These are phyloP conservation scores for Antheraea mylitta DNA, from an alignment of 1,140 invertebrate species.

Conservation along the genomic window DNA sequence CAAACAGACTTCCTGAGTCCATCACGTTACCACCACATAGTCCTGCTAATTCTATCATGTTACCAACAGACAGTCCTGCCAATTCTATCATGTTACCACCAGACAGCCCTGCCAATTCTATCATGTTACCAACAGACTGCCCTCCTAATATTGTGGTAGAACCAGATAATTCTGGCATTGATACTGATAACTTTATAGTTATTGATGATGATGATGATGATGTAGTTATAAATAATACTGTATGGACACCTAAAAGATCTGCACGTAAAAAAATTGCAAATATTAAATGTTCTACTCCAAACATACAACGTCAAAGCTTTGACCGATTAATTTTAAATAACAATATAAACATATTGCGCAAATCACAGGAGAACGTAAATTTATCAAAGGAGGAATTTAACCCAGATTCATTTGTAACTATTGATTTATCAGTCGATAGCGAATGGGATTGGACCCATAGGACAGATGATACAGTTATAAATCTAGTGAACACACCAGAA, in stretches of 20 bases:
- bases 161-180: no score
- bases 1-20: no score
- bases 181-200: slow-evolving; percentile 15
- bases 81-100: background rate
- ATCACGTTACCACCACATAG: background rate
- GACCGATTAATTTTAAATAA: slow-evolving; percentile 18
- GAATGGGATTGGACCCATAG: slow-evolving; percentile 24
- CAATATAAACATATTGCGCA: slow-evolving; percentile 26
- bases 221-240: slow-evolving; percentile 19
- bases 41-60: no score
- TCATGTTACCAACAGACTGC: background rate
- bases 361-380: slow-evolving; percentile 38
- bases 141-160: background rate
- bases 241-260: background rate
- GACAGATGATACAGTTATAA: slow-evolving; percentile 43
- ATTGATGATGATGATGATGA: slow-evolving; percentile 39
- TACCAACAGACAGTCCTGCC: background rate
- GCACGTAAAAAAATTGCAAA: background rate
- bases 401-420: slow-evolving; percentile 53
- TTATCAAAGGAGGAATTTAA: slow-evolving; percentile 54
- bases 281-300: slow-evolving; percentile 21
- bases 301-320: slow-evolving; percentile 13
- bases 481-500: slow-evolving; percentile 44
- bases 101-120: no score
- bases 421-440: slow-evolving; percentile 55